Conservation (phyloP, 2,888 invertebrate genomes). For the Parascotia fuliginaria region DNA sequence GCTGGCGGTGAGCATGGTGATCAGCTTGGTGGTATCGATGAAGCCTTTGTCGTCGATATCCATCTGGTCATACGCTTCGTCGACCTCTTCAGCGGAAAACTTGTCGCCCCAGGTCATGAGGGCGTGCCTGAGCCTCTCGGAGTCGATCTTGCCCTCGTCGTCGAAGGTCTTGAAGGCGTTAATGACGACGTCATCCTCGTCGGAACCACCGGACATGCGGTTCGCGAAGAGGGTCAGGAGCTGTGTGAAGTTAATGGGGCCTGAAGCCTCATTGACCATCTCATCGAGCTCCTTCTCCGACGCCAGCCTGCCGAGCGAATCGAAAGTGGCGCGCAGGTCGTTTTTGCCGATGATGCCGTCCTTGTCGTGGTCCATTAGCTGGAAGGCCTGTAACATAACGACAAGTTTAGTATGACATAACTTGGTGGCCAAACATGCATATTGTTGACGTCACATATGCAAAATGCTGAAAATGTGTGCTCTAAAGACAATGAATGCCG, state of each 20-base stretch:
- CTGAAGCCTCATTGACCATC: slow-evolving; percentile 94
- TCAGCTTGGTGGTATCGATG: slow-evolving; percentile 95
- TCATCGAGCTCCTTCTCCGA: slow-evolving; percentile 96
- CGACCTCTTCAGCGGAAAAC: slow-evolving; percentile 94
- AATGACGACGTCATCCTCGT: slow-evolving; percentile 96
- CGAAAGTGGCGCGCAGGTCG: slow-evolving; percentile 96
- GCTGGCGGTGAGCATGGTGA: slow-evolving; percentile 95
- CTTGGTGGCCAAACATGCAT: neutral
- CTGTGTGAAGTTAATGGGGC: slow-evolving; percentile 98
- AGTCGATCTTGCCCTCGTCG: slow-evolving; percentile 94
- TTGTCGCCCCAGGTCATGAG: slow-evolving; percentile 97
- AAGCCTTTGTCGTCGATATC: slow-evolving; percentile 95
- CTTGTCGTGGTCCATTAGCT: slow-evolving; percentile 98
- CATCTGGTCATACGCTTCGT: slow-evolving; percentile 97
- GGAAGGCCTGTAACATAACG: slow-evolving; percentile 90
- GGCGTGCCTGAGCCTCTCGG: slow-evolving; percentile 95
- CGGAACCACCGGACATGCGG: slow-evolving; percentile 96
- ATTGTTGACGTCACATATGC: slow-evolving; percentile 38
- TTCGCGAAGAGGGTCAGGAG: slow-evolving; percentile 95
- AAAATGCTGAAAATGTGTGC: slow-evolving; percentile 48
- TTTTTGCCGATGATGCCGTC: slow-evolving; percentile 96
- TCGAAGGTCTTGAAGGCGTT: slow-evolving; percentile 97
- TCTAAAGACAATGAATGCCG: slow-evolving; percentile 29
- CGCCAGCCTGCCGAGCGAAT: slow-evolving; percentile 95
- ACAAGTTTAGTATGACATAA: slow-evolving; percentile 1